Base-by-base conservation (phyloP, 1,140 invertebrate genomes). In the Euwallacea fornicatus region DNA sequence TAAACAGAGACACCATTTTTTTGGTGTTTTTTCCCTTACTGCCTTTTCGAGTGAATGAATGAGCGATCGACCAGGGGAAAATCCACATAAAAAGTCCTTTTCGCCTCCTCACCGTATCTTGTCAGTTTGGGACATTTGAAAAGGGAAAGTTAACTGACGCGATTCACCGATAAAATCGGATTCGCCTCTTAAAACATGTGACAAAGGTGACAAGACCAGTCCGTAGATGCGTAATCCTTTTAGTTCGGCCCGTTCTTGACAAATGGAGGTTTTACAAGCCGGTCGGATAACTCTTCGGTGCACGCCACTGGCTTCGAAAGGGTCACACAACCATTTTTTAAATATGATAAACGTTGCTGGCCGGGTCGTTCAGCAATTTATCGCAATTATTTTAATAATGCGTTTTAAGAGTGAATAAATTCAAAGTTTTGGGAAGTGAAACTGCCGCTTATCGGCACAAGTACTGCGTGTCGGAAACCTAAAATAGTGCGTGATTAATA, bases 91-190 rank as follows among this genome's bases (percentile, higher is more conserved):
- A 33, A 62, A 42, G n/a, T 62, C 44, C 60, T 42, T 42, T 16
- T 44, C 21, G 43, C 60, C n/a, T 60, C 33, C 21, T 8, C 60
- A 13, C 13, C n/a, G 11, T 44, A 44, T 9, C 42, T 46, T 62
- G 60, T 62, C 60, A 62, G 60, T 62, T 46, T 46, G n/a, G 7
- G 21, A 62, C 60, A 46, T 62, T 33, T 33, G 21, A 33, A 33
- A 44, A 64, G 62, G 54, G 62, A 64, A 64, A 64, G 62, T 64
- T 53, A 64, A 64, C 46, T 64, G 62, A 64, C 62, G 62, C 16
- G 46, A 64, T 46, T 64, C 62, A 9, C 13, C 54, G 62, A 64
- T 64, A 64, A 64, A 33, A 64, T 64, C 62, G 46, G 16, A 54
- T 41, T 16, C 10, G 47, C 62, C 46, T 46, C 62, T 64, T 64